phyloP scores from a whole-genome alignment of 1,140 invertebrate genomes.

The Drosophila seguyi region DNA sequence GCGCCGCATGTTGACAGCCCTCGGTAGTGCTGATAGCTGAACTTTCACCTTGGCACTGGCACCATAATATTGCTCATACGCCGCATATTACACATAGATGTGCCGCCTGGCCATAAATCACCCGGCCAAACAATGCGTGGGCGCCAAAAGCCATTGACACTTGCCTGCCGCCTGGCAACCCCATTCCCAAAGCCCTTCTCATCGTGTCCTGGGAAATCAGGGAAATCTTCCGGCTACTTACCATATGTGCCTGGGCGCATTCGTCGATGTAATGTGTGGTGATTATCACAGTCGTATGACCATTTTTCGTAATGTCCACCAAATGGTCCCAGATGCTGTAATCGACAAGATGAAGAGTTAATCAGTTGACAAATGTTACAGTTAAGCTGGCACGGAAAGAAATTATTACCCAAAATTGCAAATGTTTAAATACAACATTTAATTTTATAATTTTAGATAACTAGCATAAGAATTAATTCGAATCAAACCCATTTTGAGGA shows the following conservation, averaged over 20 bases:
- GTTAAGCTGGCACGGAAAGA: not conserved
- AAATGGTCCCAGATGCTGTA: constrained; percentile 97
- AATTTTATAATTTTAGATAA: too few relatives aligned
- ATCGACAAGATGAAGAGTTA: constrained; percentile 64
- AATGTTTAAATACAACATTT: not conserved
- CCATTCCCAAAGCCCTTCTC: not conserved
- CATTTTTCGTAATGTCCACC: constrained; percentile 93
- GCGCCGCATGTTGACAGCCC: constrained; percentile 75
- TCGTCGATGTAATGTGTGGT: constrained; percentile 99
- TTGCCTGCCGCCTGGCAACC: constrained; percentile 14
- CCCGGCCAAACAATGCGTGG: constrained; percentile 72
- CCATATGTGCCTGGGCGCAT: constrained; percentile 94
- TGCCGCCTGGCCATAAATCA: constrained; percentile 73
- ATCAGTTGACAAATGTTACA: constrained; percentile 18
- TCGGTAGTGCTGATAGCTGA: constrained; percentile 74
- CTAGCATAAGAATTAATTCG: too few relatives aligned
- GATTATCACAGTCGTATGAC: constrained; percentile 97
- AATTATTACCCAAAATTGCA: not conserved
- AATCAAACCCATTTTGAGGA: not conserved
- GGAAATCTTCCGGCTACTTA: constrained; percentile 85
- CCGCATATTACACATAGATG: constrained; percentile 75
- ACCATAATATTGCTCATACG: constrained; percentile 78
- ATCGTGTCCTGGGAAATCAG: constrained; percentile 10
- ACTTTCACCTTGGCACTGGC: constrained; percentile 70
- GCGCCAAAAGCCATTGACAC: constrained; percentile 74